Percentiles rank a stretch among this genome's conserved stretches.
Conservation (phyloP, 2,797 vertebrate genomes). For the Enteromius treurensis region DNA sequence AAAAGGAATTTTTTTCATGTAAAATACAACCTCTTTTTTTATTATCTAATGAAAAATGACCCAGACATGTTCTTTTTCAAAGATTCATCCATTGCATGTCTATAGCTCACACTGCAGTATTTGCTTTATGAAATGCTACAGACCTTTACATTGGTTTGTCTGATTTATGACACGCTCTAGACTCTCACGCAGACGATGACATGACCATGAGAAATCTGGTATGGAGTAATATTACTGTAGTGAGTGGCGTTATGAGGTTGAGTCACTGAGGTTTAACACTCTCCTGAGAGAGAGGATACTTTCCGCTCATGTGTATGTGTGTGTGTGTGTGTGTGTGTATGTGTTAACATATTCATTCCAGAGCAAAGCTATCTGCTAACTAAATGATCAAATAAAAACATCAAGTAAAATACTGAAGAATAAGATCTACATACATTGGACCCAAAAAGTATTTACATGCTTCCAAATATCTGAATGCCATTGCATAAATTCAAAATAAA, state of each 20-base stretch:
- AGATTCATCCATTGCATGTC: background rate
- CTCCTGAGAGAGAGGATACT: conserved; percentile 11
- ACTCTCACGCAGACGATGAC: background rate
- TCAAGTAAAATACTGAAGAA: background rate
- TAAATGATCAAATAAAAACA: background rate
- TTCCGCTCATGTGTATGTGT: background rate
- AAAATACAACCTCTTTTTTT: too few relatives aligned
- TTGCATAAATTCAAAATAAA: too few relatives aligned
- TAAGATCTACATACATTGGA: background rate
- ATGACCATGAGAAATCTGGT: conserved; percentile 17
- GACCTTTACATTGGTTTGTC: background rate
- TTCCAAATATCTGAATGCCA: background rate
- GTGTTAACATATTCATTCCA: background rate
- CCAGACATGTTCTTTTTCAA: background rate
- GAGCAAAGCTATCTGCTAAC: background rate
- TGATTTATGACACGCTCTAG: background rate
- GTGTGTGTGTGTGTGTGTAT: conserved; percentile 11
- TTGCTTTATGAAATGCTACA: background rate
- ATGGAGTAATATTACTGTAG: conserved; percentile 9
- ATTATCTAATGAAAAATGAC: background rate
- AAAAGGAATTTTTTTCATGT: too few relatives aligned
- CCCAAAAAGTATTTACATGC: background rate
- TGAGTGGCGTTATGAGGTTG: conserved; percentile 7
- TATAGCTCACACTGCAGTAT: background rate
- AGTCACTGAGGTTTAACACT: conserved; percentile 32